These are phyloP conservation scores for Nemopilema nomurai DNA, from an alignment of 30 jellyfish, hydroid and myxozoan genomes.

Conservation along the genomic window DNA sequence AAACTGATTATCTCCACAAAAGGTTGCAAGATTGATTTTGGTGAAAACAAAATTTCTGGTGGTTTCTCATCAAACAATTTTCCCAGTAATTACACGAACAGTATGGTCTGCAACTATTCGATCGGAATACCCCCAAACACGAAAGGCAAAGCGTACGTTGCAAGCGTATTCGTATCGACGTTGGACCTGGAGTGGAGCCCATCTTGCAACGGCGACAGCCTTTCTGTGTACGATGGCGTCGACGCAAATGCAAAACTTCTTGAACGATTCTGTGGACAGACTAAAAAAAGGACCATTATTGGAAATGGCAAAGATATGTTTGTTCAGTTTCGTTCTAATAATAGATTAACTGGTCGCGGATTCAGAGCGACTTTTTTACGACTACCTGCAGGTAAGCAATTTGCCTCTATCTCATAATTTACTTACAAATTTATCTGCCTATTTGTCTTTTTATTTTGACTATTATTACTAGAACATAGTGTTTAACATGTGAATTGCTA, in stretches of 20 bases:
- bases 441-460: no score
- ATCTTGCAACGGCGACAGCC: conserved; percentile 11
- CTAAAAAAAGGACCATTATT: background rate
- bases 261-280: background rate
- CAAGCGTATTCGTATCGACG: background rate
- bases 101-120: background rate
- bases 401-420: no score
- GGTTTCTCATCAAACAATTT: background rate
- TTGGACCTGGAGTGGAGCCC: conserved; percentile 1
- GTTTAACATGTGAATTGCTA: no score
- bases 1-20: no score
- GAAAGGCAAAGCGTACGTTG: background rate
- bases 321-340: background rate
- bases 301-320: background rate
- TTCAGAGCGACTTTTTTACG: background rate
- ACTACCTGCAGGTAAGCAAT: background rate
- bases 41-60: background rate
- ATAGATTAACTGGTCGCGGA: background rate
- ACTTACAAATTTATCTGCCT: background rate
- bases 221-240: background rate
- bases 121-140: background rate
- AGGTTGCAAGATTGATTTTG: background rate
- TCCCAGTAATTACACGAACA: background rate
- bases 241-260: background rate
- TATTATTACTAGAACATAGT: no score